Conservation (phyloP, 2,113 vertebrate species). For the Cygnus atratus region DNA sequence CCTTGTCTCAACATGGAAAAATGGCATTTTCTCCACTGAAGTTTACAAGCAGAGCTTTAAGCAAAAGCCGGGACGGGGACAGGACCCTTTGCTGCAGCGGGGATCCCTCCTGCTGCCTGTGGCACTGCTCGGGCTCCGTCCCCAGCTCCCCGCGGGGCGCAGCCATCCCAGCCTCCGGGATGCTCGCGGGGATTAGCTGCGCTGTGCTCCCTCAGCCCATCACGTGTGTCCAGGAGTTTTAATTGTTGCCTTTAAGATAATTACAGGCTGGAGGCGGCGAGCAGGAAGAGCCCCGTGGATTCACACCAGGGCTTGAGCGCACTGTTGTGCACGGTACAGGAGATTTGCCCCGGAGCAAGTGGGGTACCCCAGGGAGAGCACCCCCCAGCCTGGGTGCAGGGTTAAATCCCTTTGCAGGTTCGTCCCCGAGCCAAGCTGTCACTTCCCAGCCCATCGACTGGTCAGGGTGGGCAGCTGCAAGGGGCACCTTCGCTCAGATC, state of each 20-base stretch:
- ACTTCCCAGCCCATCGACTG: background rate
- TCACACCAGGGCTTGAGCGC: background rate
- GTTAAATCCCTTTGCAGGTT: background rate
- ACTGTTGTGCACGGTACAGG: background rate
- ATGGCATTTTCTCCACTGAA: background rate
- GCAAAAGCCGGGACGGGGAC: background rate
- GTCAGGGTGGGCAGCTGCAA: background rate
- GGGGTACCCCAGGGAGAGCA: background rate
- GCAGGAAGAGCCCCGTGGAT: conserved; percentile 48
- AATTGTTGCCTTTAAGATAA: conserved; percentile 67
- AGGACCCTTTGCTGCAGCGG: background rate
- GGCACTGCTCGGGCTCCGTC: background rate
- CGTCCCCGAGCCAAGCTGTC: background rate
- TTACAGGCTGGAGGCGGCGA: conserved; percentile 29
- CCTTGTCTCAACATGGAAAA: rapidly evolving
- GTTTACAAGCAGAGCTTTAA: background rate
- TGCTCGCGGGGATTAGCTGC: conserved; percentile 42
- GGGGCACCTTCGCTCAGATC: background rate
- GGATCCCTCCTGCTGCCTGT: background rate
- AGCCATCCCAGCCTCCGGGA: background rate
- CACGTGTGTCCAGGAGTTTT: conserved; percentile 50
- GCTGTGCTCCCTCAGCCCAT: conserved; percentile 41
- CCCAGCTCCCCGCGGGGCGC: background rate
- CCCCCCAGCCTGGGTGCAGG: background rate
- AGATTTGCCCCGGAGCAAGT: background rate